Conservation (phyloP, 2,888 invertebrate genomes). For the Drosophila sordidula region DNA sequence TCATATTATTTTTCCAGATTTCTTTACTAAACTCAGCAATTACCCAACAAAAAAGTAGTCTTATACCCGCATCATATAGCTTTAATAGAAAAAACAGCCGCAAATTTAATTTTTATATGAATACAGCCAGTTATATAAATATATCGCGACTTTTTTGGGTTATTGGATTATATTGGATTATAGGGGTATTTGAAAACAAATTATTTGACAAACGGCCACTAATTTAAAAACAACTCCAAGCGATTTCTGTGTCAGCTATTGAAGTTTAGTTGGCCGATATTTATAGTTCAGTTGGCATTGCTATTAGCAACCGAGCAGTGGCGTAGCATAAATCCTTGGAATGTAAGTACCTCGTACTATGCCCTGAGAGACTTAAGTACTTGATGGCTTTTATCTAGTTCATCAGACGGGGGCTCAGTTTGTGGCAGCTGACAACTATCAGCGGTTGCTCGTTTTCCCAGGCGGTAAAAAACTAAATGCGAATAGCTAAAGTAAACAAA, state of each 20-base stretch:
- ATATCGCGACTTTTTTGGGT: no score
- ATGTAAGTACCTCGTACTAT: slow-evolving; percentile 41
- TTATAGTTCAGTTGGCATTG: background rate
- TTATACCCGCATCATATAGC: no score
- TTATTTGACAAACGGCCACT: background rate
- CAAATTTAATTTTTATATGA: no score
- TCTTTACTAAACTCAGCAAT: no score
- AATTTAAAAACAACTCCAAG: background rate
- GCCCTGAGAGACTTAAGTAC: slow-evolving; percentile 41
- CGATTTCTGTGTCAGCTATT: slow-evolving; percentile 5
- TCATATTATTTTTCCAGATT: no score
- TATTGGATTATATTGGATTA: no score
- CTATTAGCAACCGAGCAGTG: slow-evolving; percentile 5
- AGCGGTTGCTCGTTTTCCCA: slow-evolving; percentile 52
- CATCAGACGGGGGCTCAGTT: slow-evolving; percentile 51
- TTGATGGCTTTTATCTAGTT: slow-evolving; percentile 37
- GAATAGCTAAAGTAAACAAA: slow-evolving; percentile 64
- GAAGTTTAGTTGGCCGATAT: background rate
- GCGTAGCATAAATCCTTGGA: slow-evolving; percentile 30
- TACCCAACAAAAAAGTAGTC: no score
- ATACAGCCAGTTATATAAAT: no score
- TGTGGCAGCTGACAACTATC: slow-evolving; percentile 71
- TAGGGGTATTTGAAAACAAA: background rate
- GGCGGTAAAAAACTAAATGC: slow-evolving; percentile 58
- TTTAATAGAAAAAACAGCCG: no score